These are phyloP conservation scores for Graptemys geographica DNA, from an alignment of 2,797 vertebrate genomes.

Conservation along the genomic window DNA sequence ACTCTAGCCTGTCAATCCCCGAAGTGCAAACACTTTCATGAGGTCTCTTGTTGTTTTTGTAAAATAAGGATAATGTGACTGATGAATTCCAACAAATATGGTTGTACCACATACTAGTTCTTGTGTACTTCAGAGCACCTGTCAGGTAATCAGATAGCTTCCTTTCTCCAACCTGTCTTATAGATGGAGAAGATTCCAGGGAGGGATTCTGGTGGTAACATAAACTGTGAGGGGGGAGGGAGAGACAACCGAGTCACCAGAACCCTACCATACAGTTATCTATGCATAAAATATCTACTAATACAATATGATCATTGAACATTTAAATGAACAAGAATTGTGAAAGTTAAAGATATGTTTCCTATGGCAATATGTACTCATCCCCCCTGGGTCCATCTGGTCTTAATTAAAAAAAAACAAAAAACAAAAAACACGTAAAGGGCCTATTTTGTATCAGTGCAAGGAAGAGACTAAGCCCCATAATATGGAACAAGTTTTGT, in stretches of 20 bases:
- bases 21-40: fast-evolving
- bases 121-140: fast-evolving
- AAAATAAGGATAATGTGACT: background rate
- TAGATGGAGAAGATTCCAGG: constrained; percentile 1
- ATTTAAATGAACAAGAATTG: background rate
- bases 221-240: background rate
- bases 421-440: background rate
- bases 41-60: background rate
- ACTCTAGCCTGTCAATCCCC: background rate
- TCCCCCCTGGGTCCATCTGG: background rate
- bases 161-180: background rate
- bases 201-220: background rate
- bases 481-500: background rate
- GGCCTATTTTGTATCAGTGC: background rate
- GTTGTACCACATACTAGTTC: constrained; percentile 4
- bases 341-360: background rate
- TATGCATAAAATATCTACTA: constrained; percentile 5
- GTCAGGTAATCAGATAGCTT: background rate
- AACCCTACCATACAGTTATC: background rate
- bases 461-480: background rate
- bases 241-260: background rate
- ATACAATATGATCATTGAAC: background rate
- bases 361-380: background rate
- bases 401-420: background rate
- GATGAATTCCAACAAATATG: constrained; percentile 42